Evolutionary conservation across 2,113 vertebrate genomes (phyloP), one percentile per base, ranked within the genome.

Genomic region (Amblyornis subalaris): DNA sequence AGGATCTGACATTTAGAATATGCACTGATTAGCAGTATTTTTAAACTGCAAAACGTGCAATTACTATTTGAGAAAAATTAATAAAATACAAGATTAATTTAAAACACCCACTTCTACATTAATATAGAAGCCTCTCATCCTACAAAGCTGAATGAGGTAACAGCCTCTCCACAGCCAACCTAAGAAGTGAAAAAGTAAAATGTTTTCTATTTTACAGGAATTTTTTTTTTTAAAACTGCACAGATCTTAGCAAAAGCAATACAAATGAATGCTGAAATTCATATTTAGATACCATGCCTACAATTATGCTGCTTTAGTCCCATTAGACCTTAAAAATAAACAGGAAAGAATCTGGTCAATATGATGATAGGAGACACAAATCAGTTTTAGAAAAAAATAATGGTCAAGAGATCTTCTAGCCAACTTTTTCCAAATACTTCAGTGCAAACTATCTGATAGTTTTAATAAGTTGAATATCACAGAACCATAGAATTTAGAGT

Each of bases 1-100:
- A 89, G 35, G 70, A 84, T 69, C 26, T 89, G 87, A 78, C 89
- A 85, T 90, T 85, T 82, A 76, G 70, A 94, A 85, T 82, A 82
- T 29, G 67, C 58, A 65, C 84, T 66, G 70, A 95, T 91, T 82
- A 81, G 70, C 54, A 79, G 74, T 85, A 91, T 82, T 94, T 94
- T 89, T 91, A 77, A 85, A 93, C 74, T 57, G 23, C 70, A 79
- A 96, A 94, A 92, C 3, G 5, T 81, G 76, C 80, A 84, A 77
- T 48, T 74, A 77, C 69, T 85, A 53, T 78, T 64, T 71, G 53
- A 85, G 58, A 88, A 80, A 93, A 94, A 91, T 42, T 75, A 93
- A 88, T 76, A 72, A 92, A 93, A 57, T 42, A 82, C 26, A 77
- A 75, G 61, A 84, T 64, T 70, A 86, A 77, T 72, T 90, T 81